Base-by-base conservation (phyloP, 2,888 invertebrate genomes). In the Euzophera pinguis region DNA sequence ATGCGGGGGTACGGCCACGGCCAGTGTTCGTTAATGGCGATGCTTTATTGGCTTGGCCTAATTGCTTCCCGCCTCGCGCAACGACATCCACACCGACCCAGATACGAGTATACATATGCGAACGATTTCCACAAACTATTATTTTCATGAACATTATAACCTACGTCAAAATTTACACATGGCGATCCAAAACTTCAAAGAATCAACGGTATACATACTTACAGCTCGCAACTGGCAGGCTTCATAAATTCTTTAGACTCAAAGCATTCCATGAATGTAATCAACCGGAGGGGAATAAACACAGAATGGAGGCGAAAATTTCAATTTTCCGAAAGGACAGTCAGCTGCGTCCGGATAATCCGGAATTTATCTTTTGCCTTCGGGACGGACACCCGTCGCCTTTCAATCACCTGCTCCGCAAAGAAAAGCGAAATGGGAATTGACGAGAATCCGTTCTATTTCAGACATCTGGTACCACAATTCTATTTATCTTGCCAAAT, bases 21-120 rank as follows among this genome's bases (percentile, higher is more conserved):
- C 71, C 75, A 70, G 72, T 69, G 73, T 67, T 76, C 64, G 69
- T 70, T 75, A 75, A 74, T 73, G 75, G 69, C 76, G 63, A 73
- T 73, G 71, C 81, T 85, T 85, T 83, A 87, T 83, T 81, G 76
- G 79, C 67, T 75, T 76, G 82, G 67, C 82, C 81, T 84, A 85
- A 86, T 87, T 87, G 81, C 80, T 77, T 75, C 69, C 75, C 76
- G 76, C 70, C 73, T 78, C 73, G 74, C 72, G 77, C 75, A 80
- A 78, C 78, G 71, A 76, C 74, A 71, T 75, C 75, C 70, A 65
- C 75, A 69, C 67, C 75, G 79, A 81, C 82, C 82, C 78, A 81
- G 71, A 79, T 80, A 63, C 59, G 57, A 60, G 22, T 22, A 22
- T 22, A 22, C 22, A 22, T 22, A 42, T 55, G 52, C 60, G 60